A percentile compares a stretch with the other conserved stretches of the same genome.
These are phyloP conservation scores for human (Homo sapiens) DNA, from an alignment of 2,113 vertebrate species.

Conservation along the genomic window DNA sequence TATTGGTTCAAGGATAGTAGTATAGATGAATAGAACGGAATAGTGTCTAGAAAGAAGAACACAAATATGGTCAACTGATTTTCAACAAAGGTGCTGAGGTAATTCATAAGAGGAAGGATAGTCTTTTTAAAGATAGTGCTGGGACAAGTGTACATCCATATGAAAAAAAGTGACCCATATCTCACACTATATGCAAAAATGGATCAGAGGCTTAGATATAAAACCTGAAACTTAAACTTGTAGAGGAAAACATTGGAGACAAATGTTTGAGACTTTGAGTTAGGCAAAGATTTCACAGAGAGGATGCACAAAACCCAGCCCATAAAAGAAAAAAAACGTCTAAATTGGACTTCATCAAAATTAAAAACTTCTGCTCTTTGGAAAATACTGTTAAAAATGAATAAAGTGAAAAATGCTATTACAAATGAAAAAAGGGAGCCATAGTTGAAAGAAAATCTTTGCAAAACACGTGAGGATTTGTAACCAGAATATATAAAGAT, in stretches of 20 bases:
- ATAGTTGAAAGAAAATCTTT: neutral
- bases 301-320: neutral
- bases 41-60: neutral
- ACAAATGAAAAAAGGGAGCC: neutral
- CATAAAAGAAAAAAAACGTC: neutral
- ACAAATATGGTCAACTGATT: neutral
- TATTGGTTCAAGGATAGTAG: neutral
- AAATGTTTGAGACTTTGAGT: neutral
- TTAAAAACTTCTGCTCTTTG: neutral
- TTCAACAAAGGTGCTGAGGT: neutral
- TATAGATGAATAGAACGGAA: neutral
- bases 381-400: neutral
- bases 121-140: neutral
- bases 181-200: neutral
- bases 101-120: neutral
- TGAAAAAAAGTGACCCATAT: neutral
- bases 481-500: neutral
- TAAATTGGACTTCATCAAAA: neutral
- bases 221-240: neutral
- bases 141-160: neutral
- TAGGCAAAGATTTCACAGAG: neutral
- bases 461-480: neutral
- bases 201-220: neutral
- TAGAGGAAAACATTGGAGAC: neutral
- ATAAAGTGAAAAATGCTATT: neutral